Evolutionary conservation across 2,113 vertebrate species (phyloP).

Genomic region (Ammodytes dubius): DNA sequence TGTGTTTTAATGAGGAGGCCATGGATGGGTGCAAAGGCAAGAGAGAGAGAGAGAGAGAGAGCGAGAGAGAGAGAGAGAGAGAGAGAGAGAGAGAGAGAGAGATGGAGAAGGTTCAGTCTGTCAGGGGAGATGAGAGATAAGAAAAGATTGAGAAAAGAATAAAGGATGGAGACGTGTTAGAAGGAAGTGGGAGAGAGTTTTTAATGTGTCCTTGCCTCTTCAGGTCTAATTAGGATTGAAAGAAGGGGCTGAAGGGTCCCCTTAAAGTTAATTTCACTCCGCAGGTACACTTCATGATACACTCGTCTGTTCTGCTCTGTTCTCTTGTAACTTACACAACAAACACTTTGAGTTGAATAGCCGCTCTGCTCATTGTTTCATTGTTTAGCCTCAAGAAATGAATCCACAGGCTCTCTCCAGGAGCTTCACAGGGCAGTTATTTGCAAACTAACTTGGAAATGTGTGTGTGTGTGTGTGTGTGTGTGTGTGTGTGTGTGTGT

Average conservation of each 20-base stretch:
- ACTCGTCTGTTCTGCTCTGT: neutral
- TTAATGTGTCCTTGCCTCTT: slow-evolving; percentile 55
- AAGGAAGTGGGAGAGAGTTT: slow-evolving; percentile 25
- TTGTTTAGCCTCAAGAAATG: slow-evolving; percentile 44
- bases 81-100: neutral
- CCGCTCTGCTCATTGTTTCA: slow-evolving; percentile 10
- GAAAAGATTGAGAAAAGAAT: slow-evolving; percentile 46
- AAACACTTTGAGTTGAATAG: neutral
- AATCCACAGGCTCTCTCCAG: slow-evolving; percentile 25
- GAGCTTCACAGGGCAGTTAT: slow-evolving; percentile 19
- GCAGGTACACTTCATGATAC: slow-evolving; percentile 26
- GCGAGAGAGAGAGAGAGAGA: neutral
- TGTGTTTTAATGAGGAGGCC: slow-evolving; percentile 75
- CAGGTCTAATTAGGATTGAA: slow-evolving; percentile 71
- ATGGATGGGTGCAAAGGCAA: slow-evolving; percentile 41
- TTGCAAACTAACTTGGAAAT: slow-evolving; percentile 21
- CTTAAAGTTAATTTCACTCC: slow-evolving; percentile 56
- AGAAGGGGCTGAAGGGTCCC: slow-evolving; percentile 31
- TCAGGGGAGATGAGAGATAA: slow-evolving; percentile 50
- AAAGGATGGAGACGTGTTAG: slow-evolving; percentile 28
- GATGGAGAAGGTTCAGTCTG: slow-evolving; percentile 10
- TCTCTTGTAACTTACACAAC: neutral
- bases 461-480: neutral
- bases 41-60: slow-evolving; percentile 4
- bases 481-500: slow-evolving; percentile 19